Conservation (phyloP, 1,140 invertebrate species). For the Hylyphantes graminicola region DNA sequence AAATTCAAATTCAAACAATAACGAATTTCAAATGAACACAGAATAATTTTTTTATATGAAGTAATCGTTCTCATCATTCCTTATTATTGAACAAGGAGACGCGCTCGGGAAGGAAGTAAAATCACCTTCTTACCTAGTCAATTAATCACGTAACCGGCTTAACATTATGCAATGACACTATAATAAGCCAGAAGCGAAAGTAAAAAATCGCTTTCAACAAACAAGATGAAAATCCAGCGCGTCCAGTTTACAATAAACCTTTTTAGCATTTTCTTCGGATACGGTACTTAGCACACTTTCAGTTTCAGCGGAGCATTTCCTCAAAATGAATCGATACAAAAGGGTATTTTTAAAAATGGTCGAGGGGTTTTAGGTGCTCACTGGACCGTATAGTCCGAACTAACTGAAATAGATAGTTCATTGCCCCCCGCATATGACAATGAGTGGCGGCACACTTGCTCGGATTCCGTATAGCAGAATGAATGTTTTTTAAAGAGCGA, state of each 20-base stretch:
- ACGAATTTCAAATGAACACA: too few relatives aligned
- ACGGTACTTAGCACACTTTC: slow-evolving; percentile 33
- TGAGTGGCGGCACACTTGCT: slow-evolving; percentile 17
- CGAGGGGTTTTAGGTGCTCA: not conserved
- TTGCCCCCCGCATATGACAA: slow-evolving; percentile 30
- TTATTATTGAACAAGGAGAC: too few relatives aligned
- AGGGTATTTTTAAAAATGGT: slow-evolving; percentile 36
- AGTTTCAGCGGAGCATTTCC: slow-evolving; percentile 20
- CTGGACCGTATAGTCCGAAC: slow-evolving; percentile 32
- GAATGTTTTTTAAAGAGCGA: not conserved
- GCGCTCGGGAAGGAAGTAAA: too few relatives aligned
- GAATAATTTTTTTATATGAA: too few relatives aligned
- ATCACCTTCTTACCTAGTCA: too few relatives aligned
- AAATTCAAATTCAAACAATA: too few relatives aligned
- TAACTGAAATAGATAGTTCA: slow-evolving; percentile 58
- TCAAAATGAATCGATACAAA: not conserved
- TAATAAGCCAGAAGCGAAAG: too few relatives aligned
- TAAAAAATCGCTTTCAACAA: too few relatives aligned
- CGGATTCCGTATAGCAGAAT: slow-evolving; percentile 21
- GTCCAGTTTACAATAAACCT: not conserved
- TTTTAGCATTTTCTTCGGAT: not conserved
- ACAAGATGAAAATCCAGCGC: too few relatives aligned
- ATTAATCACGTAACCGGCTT: too few relatives aligned
- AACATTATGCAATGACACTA: too few relatives aligned
- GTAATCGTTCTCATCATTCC: too few relatives aligned